phyloP scores from a whole-genome alignment of 2,113 vertebrate genomes.

The Rhegmatorhina hoffmannsi region DNA sequence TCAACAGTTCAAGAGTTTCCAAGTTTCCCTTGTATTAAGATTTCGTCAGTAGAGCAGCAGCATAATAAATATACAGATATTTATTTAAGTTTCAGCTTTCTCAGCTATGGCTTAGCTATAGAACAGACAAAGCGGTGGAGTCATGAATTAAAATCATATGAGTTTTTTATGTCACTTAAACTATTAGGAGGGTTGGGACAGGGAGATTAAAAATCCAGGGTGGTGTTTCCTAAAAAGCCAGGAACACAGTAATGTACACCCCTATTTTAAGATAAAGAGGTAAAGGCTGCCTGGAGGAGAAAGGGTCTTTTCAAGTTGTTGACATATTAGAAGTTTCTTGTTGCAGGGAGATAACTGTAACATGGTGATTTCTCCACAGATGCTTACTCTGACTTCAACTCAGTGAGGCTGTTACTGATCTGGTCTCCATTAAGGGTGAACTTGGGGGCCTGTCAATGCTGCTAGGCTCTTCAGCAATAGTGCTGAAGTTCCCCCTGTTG shows the following conservation, averaged over 20 bases:
- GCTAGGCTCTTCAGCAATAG: neutral
- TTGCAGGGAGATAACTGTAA: neutral
- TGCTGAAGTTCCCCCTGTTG: neutral
- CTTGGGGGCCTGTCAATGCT: neutral
- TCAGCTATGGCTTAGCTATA: neutral
- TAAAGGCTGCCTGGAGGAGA: neutral
- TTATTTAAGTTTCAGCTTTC: neutral
- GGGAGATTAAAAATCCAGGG: neutral
- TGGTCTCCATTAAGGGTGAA: neutral
- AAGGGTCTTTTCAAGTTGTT: neutral
- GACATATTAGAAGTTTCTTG: neutral
- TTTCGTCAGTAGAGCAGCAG: neutral
- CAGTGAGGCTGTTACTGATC: neutral
- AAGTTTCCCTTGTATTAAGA: neutral
- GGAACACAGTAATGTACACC: neutral
- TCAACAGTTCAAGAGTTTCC: neutral
- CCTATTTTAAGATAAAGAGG: constrained; percentile 5
- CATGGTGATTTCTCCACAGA: neutral
- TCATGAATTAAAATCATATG: neutral
- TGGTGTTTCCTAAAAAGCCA: constrained; percentile 3
- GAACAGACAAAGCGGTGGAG: neutral
- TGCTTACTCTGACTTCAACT: neutral
- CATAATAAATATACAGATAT: neutral
- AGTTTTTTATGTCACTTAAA: constrained; percentile 12
- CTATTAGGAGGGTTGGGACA: neutral